Percentiles rank a stretch among this genome's conserved stretches.
Evolutionary conservation across 2,888 invertebrate species (phyloP).

Genomic region (Megastigmus dorsalis): DNA sequence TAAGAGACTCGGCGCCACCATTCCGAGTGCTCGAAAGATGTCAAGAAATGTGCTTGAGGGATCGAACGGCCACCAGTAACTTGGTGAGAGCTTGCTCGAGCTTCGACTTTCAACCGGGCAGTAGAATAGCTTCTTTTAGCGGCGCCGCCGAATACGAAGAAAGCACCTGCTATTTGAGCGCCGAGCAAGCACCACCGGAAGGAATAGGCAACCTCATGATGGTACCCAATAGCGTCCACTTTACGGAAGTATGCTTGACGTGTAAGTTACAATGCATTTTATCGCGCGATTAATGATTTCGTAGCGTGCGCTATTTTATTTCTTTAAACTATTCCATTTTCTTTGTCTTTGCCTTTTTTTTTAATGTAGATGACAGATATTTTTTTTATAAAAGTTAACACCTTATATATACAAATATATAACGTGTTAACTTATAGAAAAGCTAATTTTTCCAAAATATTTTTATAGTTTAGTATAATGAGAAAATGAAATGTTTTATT

Average conservation of each 20-base stretch:
- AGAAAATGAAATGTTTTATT: too few species aligned
- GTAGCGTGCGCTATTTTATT: too few species aligned
- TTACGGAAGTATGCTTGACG: constrained; percentile 91
- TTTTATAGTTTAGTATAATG: too few species aligned
- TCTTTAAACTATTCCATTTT: too few species aligned
- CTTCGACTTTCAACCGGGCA: constrained; percentile 93
- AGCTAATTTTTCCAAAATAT: too few species aligned
- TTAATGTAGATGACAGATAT: too few species aligned
- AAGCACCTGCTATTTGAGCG: constrained; percentile 89
- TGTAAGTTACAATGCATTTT: constrained; percentile 86
- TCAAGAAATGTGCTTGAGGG: constrained; percentile 88
- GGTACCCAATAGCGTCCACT: constrained; percentile 92
- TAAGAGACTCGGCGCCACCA: constrained; percentile 88
- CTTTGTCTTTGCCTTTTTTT: too few species aligned
- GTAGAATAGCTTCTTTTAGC: constrained; percentile 87
- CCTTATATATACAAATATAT: too few species aligned
- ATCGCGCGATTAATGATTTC: too few species aligned
- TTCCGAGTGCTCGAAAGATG: constrained; percentile 92
- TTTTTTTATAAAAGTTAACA: too few species aligned
- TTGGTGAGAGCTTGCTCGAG: constrained; percentile 90
- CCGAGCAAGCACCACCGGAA: constrained; percentile 91
- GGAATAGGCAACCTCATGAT: constrained; percentile 92
- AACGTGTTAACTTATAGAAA: too few species aligned
- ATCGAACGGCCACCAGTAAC: constrained; percentile 85
- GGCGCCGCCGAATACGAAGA: constrained; percentile 89